Base-by-base conservation (phyloP, 1,140 invertebrate species). In the Parapsyche elsis region DNA sequence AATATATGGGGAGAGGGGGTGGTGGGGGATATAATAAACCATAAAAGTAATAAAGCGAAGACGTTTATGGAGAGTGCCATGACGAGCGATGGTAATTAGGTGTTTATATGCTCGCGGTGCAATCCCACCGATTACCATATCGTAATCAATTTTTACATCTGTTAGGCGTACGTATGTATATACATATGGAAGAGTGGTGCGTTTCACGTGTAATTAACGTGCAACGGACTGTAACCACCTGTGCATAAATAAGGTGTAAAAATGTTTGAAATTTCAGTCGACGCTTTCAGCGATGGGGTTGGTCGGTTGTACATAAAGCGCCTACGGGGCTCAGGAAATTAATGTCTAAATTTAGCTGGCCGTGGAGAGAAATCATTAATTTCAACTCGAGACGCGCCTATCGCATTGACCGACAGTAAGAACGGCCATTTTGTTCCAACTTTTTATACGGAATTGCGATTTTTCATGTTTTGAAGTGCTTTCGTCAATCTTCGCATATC, bases 281-380 rank as follows among this genome's bases (percentile, higher is more conserved):
- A 38, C 30, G 30, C 2, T 38, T 38, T 38, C 30, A 38, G 30
- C 30, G 49, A 2, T 53, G 59, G 64, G 64, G 64, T 16, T 24
- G 10, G n/a, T n/a, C n/a, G n/a, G n/a, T n/a, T n/a, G n/a, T n/a
- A n/a, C n/a, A n/a, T 24, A 26, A 26, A 45, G 21, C 16, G 21
- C 61, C 76, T 12, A 5, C 64, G 19, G 44, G n/a, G 76, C 26
- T 14, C 76, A 78, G 76, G 76, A 78, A 78, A 78, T 78, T 78
- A 78, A 78, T 71, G 76, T 78, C 76, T 78, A 78, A 78, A 78
- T 78, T 78, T 78, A 78, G 76, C 76, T 78, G 76, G 49, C 76
- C 76, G 76, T 78, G 76, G 49, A 78, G 76, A 49, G 64, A 53
- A 78, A 49, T 78, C 76, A 71, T 78, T 78, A 78, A 78, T 77